Conservation (phyloP, 2,113 vertebrate genomes). For the Chionodraco myersi region DNA sequence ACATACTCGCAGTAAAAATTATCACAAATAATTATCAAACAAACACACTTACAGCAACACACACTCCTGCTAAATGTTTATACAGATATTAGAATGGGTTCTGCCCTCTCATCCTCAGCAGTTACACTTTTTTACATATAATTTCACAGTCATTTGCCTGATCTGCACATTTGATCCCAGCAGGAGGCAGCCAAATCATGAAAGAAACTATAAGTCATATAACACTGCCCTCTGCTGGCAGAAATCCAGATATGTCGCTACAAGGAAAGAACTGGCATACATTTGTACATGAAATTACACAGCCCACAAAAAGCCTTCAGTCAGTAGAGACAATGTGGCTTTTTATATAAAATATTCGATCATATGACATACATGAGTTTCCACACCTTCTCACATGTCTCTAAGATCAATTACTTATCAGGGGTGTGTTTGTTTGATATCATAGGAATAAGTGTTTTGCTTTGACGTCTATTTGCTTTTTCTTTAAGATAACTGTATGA, state of each 20-base stretch:
- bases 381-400: not conserved
- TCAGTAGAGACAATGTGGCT: not conserved
- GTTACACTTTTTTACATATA: conserved; percentile 30
- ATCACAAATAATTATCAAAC: conserved; percentile 66
- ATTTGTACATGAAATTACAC: not conserved
- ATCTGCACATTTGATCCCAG: conserved; percentile 44
- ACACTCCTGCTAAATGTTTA: conserved; percentile 22
- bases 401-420: not conserved
- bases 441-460: too few species aligned
- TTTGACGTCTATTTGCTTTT: not conserved
- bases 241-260: conserved; percentile 26
- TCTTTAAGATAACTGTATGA: not conserved
- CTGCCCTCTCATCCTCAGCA: conserved; percentile 29
- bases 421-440: not conserved
- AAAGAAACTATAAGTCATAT: conserved; percentile 35
- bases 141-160: conserved; percentile 25
- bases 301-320: not conserved
- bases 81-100: conserved; percentile 49
- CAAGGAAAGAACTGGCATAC: not conserved
- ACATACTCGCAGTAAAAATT: conserved; percentile 50
- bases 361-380: not conserved
- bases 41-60: conserved; percentile 27
- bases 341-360: not conserved
- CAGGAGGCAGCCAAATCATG: conserved; percentile 13
- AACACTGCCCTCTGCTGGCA: conserved; percentile 81